Evolutionary conservation across 2,113 vertebrate species (phyloP), one percentile per base, ranked within the genome.

Genomic region (Mastomys coucha): DNA sequence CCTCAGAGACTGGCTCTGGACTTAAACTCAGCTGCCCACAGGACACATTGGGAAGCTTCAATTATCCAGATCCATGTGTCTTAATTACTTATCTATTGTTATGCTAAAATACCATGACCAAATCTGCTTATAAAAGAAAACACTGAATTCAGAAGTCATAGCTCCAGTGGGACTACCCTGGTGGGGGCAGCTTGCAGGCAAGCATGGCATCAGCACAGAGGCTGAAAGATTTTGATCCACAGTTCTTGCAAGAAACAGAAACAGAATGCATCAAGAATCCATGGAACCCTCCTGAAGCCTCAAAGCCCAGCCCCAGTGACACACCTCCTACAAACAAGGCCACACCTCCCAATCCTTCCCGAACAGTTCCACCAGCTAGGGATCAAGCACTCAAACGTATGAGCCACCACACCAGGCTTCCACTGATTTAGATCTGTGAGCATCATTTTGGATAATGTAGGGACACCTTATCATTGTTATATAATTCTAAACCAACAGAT

Each of bases 201-300:
- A 22, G n/a, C 53, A 28, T 9, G 24, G 58, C 14, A 1, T 17
- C 1, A 0, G 22, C 4, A 33, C 12, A 63, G 1, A 13, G 8
- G 7, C n/a, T 63, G 56, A 28, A 12, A 39, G 56, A 9, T 42
- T 24, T 84, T 84, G 58, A 28, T 60, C 56, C n/a, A 9, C n/a
- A 63, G 16, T 24, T 58, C 24, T 65, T 65, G 9, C 63, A 84
- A 6, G n/a, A 42, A 58, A 17, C 7, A 42, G 81, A 63, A 84
- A 39, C 36, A 16, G 36, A 63, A n/a, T 63, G 39, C 13, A 10
- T 28, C 4, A 7, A 9, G 81, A 84, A 84, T 42, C 81, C 7
- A 9, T 28, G n/a, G 13, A 63, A 31, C 42, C 13, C n/a, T n/a
- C 36, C 53, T 42, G 81, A 84, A 84, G 42, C 58, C 7, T 84